These are phyloP conservation scores for Palythoa grandis DNA, from an alignment of 92 coral and sea anemone genomes.

Conservation along the genomic window DNA sequence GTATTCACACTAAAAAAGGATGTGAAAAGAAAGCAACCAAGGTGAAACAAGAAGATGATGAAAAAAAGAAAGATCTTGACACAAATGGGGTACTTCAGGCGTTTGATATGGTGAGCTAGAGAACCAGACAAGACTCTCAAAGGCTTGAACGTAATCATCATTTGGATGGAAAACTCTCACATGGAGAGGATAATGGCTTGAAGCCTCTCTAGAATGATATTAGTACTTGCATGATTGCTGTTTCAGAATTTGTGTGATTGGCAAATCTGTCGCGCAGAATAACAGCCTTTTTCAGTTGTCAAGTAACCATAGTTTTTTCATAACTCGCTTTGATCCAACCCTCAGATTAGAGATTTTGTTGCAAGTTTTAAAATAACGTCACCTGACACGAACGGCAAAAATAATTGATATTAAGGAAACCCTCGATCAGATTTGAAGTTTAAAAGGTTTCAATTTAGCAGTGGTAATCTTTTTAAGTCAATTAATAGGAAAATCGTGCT, in stretches of 20 bases:
- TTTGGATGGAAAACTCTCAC: background rate
- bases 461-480: background rate
- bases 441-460: background rate
- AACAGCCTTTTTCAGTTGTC: background rate
- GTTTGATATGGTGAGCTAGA: conserved; percentile 31
- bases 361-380: background rate
- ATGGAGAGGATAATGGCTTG: background rate
- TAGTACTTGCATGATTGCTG: background rate
- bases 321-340: background rate
- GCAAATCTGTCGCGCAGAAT: background rate
- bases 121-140: background rate
- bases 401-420: background rate
- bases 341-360: background rate
- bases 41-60: background rate
- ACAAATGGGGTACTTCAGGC: conserved; percentile 29
- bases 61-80: conserved; percentile 13
- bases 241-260: background rate
- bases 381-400: background rate
- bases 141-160: background rate
- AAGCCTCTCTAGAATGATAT: background rate
- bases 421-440: background rate
- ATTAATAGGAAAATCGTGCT: background rate
- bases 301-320: background rate
- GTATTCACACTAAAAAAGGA: background rate
- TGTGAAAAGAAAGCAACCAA: background rate